A percentile compares a stretch with the other conserved stretches of the same genome.
phyloP scores from a whole-genome alignment of 2,888 invertebrate species.

The Cyclophora albipunctata region DNA sequence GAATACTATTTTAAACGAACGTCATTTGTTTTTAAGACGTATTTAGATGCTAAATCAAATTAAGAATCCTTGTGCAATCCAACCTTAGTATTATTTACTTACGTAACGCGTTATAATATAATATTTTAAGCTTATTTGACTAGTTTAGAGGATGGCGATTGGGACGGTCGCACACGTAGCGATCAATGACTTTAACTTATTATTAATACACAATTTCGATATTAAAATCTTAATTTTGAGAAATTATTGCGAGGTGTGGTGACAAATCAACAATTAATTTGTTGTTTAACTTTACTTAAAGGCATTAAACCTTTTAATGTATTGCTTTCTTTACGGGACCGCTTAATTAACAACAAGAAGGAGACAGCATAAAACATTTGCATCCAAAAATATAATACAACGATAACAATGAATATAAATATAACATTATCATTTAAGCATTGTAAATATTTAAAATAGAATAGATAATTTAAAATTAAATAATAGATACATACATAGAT shows the following conservation, averaged over 20 bases:
- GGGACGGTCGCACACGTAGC: slow-evolving; percentile 71
- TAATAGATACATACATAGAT: slow-evolving; percentile 44
- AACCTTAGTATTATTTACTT: slow-evolving; percentile 26
- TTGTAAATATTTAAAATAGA: slow-evolving; percentile 71
- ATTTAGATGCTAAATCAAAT: too few relatives aligned
- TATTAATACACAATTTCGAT: slow-evolving; percentile 52
- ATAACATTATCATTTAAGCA: slow-evolving; percentile 69
- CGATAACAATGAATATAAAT: slow-evolving; percentile 65
- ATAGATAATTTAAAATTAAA: slow-evolving; percentile 58
- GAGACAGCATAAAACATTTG: slow-evolving; percentile 62
- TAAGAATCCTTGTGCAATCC: too few relatives aligned
- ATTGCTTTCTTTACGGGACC: slow-evolving; percentile 29
- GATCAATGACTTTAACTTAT: slow-evolving; percentile 62
- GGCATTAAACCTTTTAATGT: slow-evolving; percentile 24
- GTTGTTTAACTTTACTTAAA: slow-evolving; percentile 16
- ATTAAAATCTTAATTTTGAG: slow-evolving; percentile 59
- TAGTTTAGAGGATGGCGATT: slow-evolving; percentile 76
- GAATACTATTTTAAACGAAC: too few relatives aligned
- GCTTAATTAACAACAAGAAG: slow-evolving; percentile 53
- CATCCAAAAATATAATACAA: slow-evolving; percentile 71
- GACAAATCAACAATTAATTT: slow-evolving; percentile 41
- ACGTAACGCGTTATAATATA: slow-evolving; percentile 47
- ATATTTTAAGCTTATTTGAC: slow-evolving; percentile 59
- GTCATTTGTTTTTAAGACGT: too few relatives aligned
- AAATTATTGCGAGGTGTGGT: slow-evolving; percentile 63